Evolutionary conservation across 2,888 invertebrate genomes (phyloP), one percentile per base, ranked within the genome.

Genomic region (Philonicus albiceps): DNA sequence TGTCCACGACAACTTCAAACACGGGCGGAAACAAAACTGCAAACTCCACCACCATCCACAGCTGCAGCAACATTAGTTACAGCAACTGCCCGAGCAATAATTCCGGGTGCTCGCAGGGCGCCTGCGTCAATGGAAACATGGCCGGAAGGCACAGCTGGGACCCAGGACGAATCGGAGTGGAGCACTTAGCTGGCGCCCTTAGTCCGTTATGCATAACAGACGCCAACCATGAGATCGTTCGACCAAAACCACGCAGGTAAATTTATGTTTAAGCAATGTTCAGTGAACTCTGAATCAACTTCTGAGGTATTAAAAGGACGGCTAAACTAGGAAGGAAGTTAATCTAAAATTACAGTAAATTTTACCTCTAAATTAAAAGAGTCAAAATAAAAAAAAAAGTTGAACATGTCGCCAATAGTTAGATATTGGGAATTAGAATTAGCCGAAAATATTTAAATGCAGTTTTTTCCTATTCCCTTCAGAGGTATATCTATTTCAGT

Each of bases 201-300:
- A 94, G 95, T 90, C 95, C 94, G 87, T 93, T 95, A 87, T 95
- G 95, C 91, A 95, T 95, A 89, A 94, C 95, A 83, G 95, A 95
- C 91, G 95, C 96, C 89, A 96, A 95, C 89, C 97, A 97, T 93
- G 97, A 97, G 93, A 97, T 97, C 90, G 94, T 97, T 88, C 93
- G 97, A 88, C 97, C 97, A 13, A 97, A 97, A 91, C 97, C 97
- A 11, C 94, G 97, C 91, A 95, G 97, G 96, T 96, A 93, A 93
- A 91, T 76, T 53, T 37, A 22, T n/a, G 2, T 37, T 37, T 11
- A 37, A 37, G 37, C 2, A 2, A 11, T 37, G 7, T 11, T 11
- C 2, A 8, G 11, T 37, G 8, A 37, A 2, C 37, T 11, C 37
- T 1, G 11, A 37, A 37, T 8, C 37, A 1, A 37, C 1, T 37